Base-by-base conservation (phyloP, 2,888 invertebrate species). In the Seladonia tumulorum region DNA sequence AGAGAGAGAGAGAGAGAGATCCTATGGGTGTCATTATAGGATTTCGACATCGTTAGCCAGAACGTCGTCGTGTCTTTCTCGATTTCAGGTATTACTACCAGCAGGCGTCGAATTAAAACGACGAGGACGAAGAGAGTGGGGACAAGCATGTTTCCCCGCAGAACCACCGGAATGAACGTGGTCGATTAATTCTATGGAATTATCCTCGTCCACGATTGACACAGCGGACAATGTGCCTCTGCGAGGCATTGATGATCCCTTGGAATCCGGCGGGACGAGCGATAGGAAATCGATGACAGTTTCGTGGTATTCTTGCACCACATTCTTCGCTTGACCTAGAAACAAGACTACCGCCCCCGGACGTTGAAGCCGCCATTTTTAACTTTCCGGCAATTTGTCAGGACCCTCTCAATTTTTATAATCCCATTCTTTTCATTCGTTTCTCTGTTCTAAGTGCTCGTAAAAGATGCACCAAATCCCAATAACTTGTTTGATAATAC, bases 171-270 rank as follows among this genome's bases (percentile, higher is more conserved):
- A n/a, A 53, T 53, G 53, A 53, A 53, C 16, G 47, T 22, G 45
- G 68, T 45, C 77, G 53, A 80, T 80, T 66, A 42, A 80, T 80
- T 76, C 29, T 45, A 53, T 39, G n/a, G n/a, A 29, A 77, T 80
- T 77, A 76, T 57, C 39, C 7, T 42, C 29, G 45, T 25, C 77
- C 42, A 16, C 53, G 68, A 77, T 76, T 76, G 47, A 66, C 79
- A 25, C 63, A 10, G n/a, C 16, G 18, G 14, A 25, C 29, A 18
- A 63, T 63, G 47, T 45, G 25, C 45, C 68, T 68, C 42, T 22
- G n/a, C 53, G 0, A 14, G 60, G 1, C 78, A 49, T 77, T 77
- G 29, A 68, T 10, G 22, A 57, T 42, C n/a, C 29, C n/a, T 14
- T 39, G 63, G 16, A 25, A 25, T 29, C 53, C 49, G 42, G 25